Evolutionary conservation across 2,113 vertebrate species (phyloP).

Genomic region (Shinisaurus crocodilurus): DNA sequence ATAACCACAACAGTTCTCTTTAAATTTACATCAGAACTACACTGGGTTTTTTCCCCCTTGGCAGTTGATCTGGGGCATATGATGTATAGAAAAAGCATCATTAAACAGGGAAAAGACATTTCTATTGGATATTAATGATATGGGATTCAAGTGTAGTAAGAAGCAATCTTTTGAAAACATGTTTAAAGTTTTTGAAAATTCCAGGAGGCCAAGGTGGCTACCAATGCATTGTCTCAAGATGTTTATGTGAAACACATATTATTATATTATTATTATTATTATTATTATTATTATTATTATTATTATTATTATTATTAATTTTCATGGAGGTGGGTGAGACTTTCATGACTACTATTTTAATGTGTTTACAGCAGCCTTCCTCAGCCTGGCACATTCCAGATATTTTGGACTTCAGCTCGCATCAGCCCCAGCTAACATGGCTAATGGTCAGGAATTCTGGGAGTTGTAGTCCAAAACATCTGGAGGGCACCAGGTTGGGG

Average conservation of each 20-base stretch:
- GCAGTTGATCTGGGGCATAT: not conserved
- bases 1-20: slow-evolving; percentile 25
- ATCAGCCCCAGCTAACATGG: no score
- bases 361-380: not conserved
- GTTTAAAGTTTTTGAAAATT: slow-evolving; percentile 36
- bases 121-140: slow-evolving; percentile 54
- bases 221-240: not conserved
- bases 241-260: not conserved
- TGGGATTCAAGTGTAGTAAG: slow-evolving; percentile 45
- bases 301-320: no score
- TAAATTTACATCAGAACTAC: slow-evolving; percentile 30
- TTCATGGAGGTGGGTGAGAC: not conserved
- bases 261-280: no score
- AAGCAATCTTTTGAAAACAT: slow-evolving; percentile 8
- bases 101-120: slow-evolving; percentile 35
- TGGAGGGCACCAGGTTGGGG: no score
- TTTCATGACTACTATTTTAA: not conserved
- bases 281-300: no score
- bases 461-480: no score
- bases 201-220: not conserved
- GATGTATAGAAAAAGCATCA: slow-evolving; percentile 25
- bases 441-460: no score
- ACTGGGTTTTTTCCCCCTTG: slow-evolving; percentile 27
- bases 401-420: no score
- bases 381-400: no score